Evolutionary conservation across 2,888 invertebrate species (phyloP).

Genomic region (Eucera pruinosa): DNA sequence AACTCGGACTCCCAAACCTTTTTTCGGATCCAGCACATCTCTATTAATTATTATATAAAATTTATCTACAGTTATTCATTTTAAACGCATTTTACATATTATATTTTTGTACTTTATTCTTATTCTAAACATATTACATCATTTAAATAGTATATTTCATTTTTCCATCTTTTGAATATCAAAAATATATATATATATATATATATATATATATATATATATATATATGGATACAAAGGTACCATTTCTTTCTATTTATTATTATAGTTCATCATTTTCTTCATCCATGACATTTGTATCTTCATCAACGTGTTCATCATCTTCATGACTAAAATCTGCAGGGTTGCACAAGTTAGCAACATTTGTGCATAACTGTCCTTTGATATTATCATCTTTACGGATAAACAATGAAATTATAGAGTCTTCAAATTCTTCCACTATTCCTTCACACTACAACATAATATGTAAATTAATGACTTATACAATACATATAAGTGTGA

Average conservation of each 20-base stretch:
- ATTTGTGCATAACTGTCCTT: conserved; percentile 86
- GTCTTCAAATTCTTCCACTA: conserved; percentile 90
- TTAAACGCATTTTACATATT: neutral
- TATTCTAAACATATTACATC: neutral
- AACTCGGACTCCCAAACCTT: too few relatives aligned
- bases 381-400: conserved; percentile 83
- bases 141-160: conserved; percentile 17
- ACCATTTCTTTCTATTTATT: conserved; percentile 1
- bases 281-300: conserved; percentile 5
- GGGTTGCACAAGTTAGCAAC: conserved; percentile 84
- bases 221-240: conserved; percentile 32
- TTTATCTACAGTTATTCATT: conserved; percentile 9
- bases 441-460: conserved; percentile 88
- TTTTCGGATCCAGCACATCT: too few relatives aligned
- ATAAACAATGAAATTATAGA: conserved; percentile 87
- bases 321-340: conserved; percentile 81
- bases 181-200: conserved; percentile 51
- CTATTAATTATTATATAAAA: neutral
- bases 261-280: conserved; percentile 54
- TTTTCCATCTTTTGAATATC: conserved; percentile 18
- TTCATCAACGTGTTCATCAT: conserved; percentile 62
- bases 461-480: conserved; percentile 17
- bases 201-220: too few relatives aligned
- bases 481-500: neutral
- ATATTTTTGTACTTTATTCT: conserved; percentile 16